Conservation (phyloP, 2,888 invertebrate species). For the Zygothrica quintamaculata region DNA sequence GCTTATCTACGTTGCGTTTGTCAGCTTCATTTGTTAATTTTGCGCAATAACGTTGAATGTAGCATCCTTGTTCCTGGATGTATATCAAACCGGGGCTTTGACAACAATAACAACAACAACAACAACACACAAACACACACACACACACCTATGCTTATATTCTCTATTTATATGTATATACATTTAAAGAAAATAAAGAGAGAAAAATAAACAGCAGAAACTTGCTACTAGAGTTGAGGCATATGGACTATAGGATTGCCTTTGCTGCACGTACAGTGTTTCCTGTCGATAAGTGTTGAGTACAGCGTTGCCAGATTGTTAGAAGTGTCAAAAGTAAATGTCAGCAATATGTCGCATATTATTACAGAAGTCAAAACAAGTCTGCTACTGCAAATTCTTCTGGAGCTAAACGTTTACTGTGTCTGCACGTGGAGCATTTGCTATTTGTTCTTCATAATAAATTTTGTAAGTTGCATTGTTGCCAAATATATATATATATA, state of each 20-base stretch:
- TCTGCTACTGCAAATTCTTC: conserved; percentile 30
- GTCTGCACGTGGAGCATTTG: conserved; percentile 8
- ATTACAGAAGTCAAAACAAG: conserved; percentile 3
- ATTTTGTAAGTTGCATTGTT: no score
- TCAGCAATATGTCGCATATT: conserved; percentile 20
- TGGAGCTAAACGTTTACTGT: conserved; percentile 30
- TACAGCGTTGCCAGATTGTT: no score
- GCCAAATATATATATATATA: no score
- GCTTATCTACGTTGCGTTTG: conserved; percentile 55
- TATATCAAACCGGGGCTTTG: conserved; percentile 10
- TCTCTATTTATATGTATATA: not conserved
- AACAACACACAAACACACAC: no score
- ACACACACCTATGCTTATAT: no score
- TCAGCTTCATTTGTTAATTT: conserved; percentile 77
- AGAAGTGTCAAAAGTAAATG: not conserved
- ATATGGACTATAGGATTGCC: not conserved
- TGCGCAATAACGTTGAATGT: conserved; percentile 60
- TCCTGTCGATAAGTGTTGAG: no score
- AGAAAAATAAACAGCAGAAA: no score
- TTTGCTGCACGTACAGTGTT: no score
- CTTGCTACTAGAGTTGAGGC: no score
- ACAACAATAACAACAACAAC: no score
- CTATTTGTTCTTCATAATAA: not conserved
- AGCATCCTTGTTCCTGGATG: conserved; percentile 3
- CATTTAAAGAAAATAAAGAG: not conserved